A percentile compares a stretch with the other conserved stretches of the same genome.
Evolutionary conservation across 2,113 vertebrate genomes (phyloP).

Genomic region (Sceloporus undulatus): DNA sequence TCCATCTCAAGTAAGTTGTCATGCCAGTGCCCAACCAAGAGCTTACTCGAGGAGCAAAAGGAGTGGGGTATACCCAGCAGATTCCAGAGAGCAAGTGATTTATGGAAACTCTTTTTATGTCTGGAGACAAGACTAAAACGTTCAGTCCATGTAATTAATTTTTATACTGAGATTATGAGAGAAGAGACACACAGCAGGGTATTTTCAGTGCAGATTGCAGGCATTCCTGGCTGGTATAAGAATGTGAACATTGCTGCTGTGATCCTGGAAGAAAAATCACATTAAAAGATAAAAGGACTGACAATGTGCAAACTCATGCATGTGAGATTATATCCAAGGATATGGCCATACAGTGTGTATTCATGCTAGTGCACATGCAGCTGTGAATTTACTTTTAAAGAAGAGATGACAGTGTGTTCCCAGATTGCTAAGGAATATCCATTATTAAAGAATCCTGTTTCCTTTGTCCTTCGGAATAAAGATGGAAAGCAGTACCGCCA

Average conservation of each 20-base stretch:
- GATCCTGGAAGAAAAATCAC: conserved; percentile 9
- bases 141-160: conserved; percentile 65
- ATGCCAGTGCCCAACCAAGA: conserved; percentile 52
- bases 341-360: background rate
- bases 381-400: background rate
- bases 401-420: background rate
- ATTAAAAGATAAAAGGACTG: conserved; percentile 23
- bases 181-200: conserved; percentile 56
- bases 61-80: conserved; percentile 39
- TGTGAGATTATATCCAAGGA: conserved; percentile 13
- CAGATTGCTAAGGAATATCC: background rate
- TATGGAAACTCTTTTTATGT: conserved; percentile 70
- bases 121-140: conserved; percentile 67
- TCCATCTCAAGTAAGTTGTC: conserved; percentile 65
- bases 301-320: conserved; percentile 2
- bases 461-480: background rate
- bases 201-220: conserved; percentile 53
- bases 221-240: conserved; percentile 6
- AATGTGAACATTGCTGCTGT: background rate
- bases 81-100: conserved; percentile 55
- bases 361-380: background rate
- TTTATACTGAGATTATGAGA: conserved; percentile 62
- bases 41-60: conserved; percentile 46
- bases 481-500: no score
- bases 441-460: background rate